Evolutionary conservation across 2,797 vertebrate species (phyloP).

Genomic region (Rhabdophis nuchalis): DNA sequence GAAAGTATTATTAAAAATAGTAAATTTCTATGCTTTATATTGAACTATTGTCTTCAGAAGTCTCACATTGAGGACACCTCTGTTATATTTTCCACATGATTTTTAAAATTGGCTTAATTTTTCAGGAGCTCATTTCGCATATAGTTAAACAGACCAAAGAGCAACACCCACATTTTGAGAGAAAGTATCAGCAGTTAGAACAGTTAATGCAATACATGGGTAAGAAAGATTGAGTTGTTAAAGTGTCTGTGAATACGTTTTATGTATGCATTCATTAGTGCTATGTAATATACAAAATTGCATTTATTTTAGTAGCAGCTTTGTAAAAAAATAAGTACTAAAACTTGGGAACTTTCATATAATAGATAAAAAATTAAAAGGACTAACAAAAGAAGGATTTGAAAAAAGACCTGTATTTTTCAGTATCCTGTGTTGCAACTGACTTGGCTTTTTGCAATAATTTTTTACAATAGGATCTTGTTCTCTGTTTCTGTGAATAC

Average conservation of each 20-base stretch:
- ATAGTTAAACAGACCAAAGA: neutral
- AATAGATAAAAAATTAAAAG: neutral
- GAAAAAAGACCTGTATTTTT: neutral
- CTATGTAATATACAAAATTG: neutral
- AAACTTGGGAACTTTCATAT: neutral
- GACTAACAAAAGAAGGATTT: neutral
- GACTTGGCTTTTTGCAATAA: neutral
- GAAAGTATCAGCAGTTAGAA: neutral
- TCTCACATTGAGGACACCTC: neutral
- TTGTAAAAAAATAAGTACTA: neutral
- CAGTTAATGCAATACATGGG: neutral
- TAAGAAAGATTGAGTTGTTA: neutral
- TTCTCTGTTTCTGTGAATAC: neutral
- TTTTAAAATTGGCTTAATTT: constrained; percentile 22
- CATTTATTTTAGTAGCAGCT: neutral
- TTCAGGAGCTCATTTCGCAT: neutral
- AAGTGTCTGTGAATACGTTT: neutral
- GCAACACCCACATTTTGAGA: constrained; percentile 2
- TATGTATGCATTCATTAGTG: neutral
- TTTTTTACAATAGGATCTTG: neutral
- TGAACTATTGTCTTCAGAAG: neutral
- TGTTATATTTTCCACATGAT: constrained; percentile 17
- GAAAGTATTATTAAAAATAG: constrained; percentile 30
- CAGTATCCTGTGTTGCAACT: neutral
- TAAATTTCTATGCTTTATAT: constrained; percentile 19